Evolutionary conservation across 2,797 vertebrate species (phyloP).

Genomic region (Anniella stebbinsi): DNA sequence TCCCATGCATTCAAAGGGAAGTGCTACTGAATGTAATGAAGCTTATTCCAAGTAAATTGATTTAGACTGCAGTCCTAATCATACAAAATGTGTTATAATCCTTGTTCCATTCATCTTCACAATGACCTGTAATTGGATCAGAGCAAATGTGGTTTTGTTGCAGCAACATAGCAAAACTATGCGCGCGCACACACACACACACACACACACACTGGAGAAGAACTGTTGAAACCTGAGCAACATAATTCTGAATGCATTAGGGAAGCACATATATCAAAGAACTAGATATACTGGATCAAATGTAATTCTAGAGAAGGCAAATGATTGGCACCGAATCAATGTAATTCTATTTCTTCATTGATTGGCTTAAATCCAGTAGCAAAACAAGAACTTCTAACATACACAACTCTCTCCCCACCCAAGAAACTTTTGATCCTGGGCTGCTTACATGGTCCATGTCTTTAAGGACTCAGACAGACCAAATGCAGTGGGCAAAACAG

Average conservation of each 20-base stretch:
- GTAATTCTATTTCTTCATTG: neutral
- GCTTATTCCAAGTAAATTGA: neutral
- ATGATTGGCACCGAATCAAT: neutral
- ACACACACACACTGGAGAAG: neutral
- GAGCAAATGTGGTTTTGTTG: neutral
- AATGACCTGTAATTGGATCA: neutral
- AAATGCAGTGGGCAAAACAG: neutral
- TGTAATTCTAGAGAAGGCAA: rapidly evolving
- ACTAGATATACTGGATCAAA: neutral
- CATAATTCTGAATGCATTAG: neutral
- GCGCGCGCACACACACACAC: neutral
- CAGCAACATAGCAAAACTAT: neutral
- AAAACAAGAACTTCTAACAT: neutral
- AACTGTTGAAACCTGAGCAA: neutral
- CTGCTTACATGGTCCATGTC: neutral
- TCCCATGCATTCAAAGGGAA: neutral
- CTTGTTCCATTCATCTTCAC: neutral
- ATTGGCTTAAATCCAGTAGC: neutral
- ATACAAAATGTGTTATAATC: neutral
- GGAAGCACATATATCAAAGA: neutral
- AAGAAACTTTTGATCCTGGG: neutral
- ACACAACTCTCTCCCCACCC: neutral
- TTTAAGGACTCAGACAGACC: neutral
- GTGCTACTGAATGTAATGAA: neutral
- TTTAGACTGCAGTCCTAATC: neutral